These are phyloP conservation scores for Caenorhabditis wallacei DNA, from an alignment of 2,888 invertebrate genomes.

Conservation along the genomic window DNA sequence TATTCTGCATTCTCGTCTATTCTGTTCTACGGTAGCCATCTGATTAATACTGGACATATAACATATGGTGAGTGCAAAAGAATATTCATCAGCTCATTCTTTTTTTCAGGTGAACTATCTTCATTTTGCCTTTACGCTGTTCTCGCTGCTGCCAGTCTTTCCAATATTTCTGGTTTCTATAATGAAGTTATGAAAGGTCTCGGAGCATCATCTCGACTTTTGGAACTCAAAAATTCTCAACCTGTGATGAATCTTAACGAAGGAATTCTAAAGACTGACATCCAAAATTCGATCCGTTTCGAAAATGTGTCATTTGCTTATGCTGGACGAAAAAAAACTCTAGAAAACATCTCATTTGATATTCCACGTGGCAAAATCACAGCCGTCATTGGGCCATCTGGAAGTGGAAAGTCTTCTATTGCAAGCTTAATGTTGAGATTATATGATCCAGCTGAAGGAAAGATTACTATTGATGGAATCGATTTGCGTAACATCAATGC, in stretches of 20 bases:
- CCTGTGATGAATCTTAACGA: conserved; percentile 89
- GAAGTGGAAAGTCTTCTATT: conserved; percentile 95
- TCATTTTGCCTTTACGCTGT: conserved; percentile 93
- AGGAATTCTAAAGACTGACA: conserved; percentile 54
- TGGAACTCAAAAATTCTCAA: conserved; percentile 91
- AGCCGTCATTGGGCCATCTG: conserved; percentile 92
- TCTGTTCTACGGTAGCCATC: conserved; percentile 76
- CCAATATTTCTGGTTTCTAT: conserved; percentile 90
- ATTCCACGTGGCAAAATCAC: conserved; percentile 88
- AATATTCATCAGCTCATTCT: no score
- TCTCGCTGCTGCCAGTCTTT: conserved; percentile 72
- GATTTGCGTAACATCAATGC: conserved; percentile 90
- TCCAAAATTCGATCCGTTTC: conserved; percentile 85
- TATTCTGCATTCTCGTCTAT: conserved; percentile 76
- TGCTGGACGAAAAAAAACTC: conserved; percentile 85
- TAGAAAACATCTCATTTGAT: conserved; percentile 87
- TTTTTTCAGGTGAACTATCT: conserved; percentile 90
- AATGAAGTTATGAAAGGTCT: conserved; percentile 94
- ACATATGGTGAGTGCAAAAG: conserved; percentile 70
- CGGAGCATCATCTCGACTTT: conserved; percentile 92
- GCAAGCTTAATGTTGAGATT: conserved; percentile 88
- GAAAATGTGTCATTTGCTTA: conserved; percentile 88
- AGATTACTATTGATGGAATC: conserved; percentile 88
- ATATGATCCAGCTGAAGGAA: conserved; percentile 89
- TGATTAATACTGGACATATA: conserved; percentile 74